Base-by-base conservation (phyloP, 2,113 vertebrate species). In the Hystrix brachyura region DNA sequence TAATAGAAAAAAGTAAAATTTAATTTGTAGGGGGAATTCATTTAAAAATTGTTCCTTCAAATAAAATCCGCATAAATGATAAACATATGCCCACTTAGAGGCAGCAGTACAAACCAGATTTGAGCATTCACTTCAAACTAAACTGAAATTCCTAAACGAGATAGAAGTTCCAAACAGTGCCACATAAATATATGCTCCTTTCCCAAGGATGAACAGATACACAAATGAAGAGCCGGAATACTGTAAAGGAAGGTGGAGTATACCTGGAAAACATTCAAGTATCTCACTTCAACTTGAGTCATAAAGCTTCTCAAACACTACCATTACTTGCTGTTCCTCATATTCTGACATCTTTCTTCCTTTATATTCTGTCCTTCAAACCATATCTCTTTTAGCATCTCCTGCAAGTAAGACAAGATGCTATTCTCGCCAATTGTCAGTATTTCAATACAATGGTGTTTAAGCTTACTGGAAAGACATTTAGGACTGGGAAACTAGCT, bases 121-220 rank as follows among this genome's bases (percentile, higher is more conserved):
- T 79, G 17, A 93, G 89, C 51, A 80, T 17, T 84, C 87, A 90
- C 27, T 90, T 90, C 90, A 93, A 95, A 87, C 3, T 87, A 55
- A 90, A 91, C 12, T 65, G 81, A 82, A 72, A 90, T 83, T 80
- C 65, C 57, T 91, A 90, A 80, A 62, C 32, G 59, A 71, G 43
- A 94, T 2, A 87, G 19, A 59, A 53, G 8, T 92, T 76, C 88
- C 38, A 72, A 87, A 72, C 0, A 90, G 38, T 74, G 27, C 64
- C 57, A 48, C 74, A 8, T 69, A 87, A 62, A 6, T 48, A 65
- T 76, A 25, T 85, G 59, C n/a, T 38, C 4, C 69, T 53, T 67
- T 91, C 34, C 3, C 43, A 14, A 67, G 10, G 69, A 85, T 89
- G 27, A 80, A 64, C 67, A 85, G 19, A 60, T 7, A 65, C 0